These are phyloP conservation scores for Synergus itoensis DNA, from an alignment of 2,888 invertebrate species.

Conservation along the genomic window DNA sequence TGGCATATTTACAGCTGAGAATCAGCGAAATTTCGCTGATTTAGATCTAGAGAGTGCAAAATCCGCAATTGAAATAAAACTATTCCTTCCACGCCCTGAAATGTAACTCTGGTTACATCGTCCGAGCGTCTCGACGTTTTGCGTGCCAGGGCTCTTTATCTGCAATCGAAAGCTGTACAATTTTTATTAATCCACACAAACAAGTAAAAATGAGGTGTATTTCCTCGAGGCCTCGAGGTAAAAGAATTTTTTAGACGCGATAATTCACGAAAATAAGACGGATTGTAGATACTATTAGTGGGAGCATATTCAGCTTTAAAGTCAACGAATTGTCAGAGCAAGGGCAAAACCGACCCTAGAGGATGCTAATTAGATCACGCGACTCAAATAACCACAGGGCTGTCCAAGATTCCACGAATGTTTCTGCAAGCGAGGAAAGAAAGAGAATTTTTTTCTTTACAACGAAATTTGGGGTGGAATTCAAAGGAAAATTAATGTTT, in stretches of 20 bases:
- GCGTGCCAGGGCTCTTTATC: not conserved
- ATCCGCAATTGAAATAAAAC: not conserved
- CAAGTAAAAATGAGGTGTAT: not conserved
- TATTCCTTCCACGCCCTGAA: not conserved
- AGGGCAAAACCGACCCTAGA: slow-evolving; percentile 74
- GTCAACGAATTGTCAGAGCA: slow-evolving; percentile 65
- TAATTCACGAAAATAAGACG: not conserved
- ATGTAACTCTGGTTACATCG: slow-evolving; percentile 26
- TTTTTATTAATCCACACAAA: not conserved
- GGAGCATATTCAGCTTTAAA: slow-evolving; percentile 55
- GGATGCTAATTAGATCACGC: slow-evolving; percentile 74
- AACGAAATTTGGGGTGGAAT: slow-evolving; percentile 35
- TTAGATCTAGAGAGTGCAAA: no score
- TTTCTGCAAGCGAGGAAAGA: slow-evolving; percentile 45
- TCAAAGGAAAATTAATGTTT: not conserved
- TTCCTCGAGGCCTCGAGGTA: not conserved
- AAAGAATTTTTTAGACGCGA: not conserved
- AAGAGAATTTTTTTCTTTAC: slow-evolving; percentile 41
- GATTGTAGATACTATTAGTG: not conserved
- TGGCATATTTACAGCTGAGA: no score
- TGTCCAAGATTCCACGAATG: slow-evolving; percentile 69
- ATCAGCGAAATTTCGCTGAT: no score
- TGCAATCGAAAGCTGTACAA: not conserved
- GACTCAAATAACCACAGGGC: slow-evolving; percentile 71
- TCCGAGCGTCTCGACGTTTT: not conserved